Evolutionary conservation across 2,888 invertebrate genomes (phyloP).

Genomic region (Trichogramma evanescens): DNA sequence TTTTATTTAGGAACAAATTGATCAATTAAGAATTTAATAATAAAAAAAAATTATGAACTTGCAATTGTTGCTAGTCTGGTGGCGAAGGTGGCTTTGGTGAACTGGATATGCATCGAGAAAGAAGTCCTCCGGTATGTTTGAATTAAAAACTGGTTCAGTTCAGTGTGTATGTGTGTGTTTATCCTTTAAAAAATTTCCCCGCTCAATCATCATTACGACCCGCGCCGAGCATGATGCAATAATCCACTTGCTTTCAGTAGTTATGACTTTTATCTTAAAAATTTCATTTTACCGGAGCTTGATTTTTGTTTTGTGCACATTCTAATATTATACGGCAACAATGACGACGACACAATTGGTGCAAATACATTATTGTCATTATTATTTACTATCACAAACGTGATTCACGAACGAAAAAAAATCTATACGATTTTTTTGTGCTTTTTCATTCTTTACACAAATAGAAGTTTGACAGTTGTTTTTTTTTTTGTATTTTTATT

Average conservation of each 20-base stretch:
- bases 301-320: no score
- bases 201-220: neutral
- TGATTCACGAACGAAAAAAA: neutral
- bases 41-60: slow-evolving; percentile 17
- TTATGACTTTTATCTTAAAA: no score
- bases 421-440: slow-evolving; percentile 5
- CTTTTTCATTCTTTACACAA: neutral
- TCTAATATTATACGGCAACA: no score
- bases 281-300: no score
- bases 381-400: no score
- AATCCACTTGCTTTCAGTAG: no score
- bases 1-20: neutral
- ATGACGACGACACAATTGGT: no score
- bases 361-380: no score
- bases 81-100: slow-evolving; percentile 46
- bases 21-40: neutral
- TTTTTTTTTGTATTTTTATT: slow-evolving; percentile 10
- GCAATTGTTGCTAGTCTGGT: slow-evolving; percentile 43
- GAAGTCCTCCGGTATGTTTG: slow-evolving; percentile 45
- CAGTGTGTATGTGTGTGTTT: no score
- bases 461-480: neutral
- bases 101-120: slow-evolving; percentile 43
- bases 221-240: neutral
- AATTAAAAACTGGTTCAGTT: slow-evolving; percentile 14
- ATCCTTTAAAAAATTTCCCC: neutral